Conservation (phyloP, 1,140 invertebrate species). For the Hestina assimilis region DNA sequence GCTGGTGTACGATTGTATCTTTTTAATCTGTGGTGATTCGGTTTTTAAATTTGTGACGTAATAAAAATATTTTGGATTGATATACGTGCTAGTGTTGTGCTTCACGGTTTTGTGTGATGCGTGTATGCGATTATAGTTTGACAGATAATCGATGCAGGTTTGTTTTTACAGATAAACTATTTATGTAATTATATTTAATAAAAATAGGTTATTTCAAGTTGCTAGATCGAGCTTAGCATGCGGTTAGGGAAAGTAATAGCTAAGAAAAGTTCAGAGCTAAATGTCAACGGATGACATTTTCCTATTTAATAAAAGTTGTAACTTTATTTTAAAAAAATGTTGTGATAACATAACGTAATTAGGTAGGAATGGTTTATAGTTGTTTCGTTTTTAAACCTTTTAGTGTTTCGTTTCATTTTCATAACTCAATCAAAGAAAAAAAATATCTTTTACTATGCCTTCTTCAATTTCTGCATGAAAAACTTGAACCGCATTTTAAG, state of each 20-base stretch:
- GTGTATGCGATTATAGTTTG: background rate
- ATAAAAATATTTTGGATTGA: slow-evolving; percentile 31
- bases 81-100: slow-evolving; percentile 46
- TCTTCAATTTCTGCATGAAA: too few species aligned
- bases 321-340: slow-evolving; percentile 9
- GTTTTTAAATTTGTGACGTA: slow-evolving; percentile 32
- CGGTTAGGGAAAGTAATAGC: slow-evolving; percentile 33
- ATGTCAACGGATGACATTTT: slow-evolving; percentile 35
- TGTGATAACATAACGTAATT: too few species aligned
- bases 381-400: too few species aligned
- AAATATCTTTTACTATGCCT: too few species aligned
- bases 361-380: too few species aligned
- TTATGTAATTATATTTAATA: too few species aligned
- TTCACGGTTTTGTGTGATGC: slow-evolving; percentile 7
- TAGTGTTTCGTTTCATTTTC: too few species aligned
- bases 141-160: slow-evolving; percentile 4
- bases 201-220: too few species aligned
- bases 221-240: slow-evolving; percentile 10
- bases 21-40: slow-evolving; percentile 20
- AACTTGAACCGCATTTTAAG: too few species aligned
- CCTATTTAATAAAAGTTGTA: slow-evolving; percentile 4
- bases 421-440: too few species aligned
- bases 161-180: too few species aligned
- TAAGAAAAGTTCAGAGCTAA: slow-evolving; percentile 30
- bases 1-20: slow-evolving; percentile 22